A percentile compares a stretch with the other conserved stretches of the same genome.
Evolutionary conservation across 2,797 vertebrate genomes (phyloP).

Genomic region (Tokudaia tokunoshimensis): DNA sequence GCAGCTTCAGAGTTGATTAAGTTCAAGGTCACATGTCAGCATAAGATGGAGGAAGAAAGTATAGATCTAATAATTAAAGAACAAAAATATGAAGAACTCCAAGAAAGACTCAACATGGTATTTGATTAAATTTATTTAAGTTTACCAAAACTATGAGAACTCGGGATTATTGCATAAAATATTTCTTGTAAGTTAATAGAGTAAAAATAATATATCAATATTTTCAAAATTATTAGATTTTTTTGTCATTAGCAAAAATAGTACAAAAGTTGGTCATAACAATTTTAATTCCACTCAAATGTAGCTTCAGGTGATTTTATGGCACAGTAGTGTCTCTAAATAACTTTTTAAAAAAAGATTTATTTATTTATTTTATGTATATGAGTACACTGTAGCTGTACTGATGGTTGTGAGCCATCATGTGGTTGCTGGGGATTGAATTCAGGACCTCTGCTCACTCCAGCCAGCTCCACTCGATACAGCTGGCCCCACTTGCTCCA

Average conservation of each 20-base stretch:
- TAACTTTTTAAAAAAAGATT: neutral
- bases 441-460: too few species aligned
- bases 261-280: conserved; percentile 5
- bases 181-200: conserved; percentile 18
- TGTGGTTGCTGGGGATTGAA: too few species aligned
- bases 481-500: too few species aligned
- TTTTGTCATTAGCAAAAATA: conserved; percentile 34
- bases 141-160: conserved; percentile 31
- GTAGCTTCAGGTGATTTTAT: conserved; percentile 3
- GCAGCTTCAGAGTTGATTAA: conserved; percentile 92
- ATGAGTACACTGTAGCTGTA: too few species aligned
- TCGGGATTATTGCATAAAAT: conserved; percentile 59
- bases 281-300: conserved; percentile 54
- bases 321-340: neutral
- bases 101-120: conserved; percentile 93
- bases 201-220: neutral
- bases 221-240: conserved; percentile 1
- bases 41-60: conserved; percentile 89
- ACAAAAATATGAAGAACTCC: conserved; percentile 92
- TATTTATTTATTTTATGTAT: too few species aligned
- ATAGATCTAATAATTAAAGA: conserved; percentile 88
- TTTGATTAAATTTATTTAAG: conserved; percentile 74
- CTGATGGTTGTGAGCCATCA: too few species aligned
- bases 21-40: conserved; percentile 90
- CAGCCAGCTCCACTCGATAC: too few species aligned